Evolutionary conservation across 2,113 vertebrate species (phyloP).

Genomic region (Phyllostomus discolor): DNA sequence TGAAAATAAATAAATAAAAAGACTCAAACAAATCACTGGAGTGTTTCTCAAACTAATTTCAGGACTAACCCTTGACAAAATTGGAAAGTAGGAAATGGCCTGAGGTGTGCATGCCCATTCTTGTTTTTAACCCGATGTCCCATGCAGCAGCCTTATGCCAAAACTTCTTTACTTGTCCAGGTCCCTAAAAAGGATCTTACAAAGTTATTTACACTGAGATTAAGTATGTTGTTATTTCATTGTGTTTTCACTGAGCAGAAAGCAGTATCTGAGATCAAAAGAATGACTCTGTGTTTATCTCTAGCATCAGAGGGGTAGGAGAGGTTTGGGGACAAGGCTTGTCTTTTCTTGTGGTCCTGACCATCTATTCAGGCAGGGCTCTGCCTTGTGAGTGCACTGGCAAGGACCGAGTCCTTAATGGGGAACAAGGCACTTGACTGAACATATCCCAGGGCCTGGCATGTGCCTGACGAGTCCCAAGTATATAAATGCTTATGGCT

Average conservation of each 20-base stretch:
- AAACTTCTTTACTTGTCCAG: neutral
- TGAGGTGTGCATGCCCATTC: neutral
- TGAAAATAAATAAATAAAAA: constrained; percentile 10
- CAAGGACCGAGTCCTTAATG: neutral
- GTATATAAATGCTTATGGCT: neutral
- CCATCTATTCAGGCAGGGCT: neutral
- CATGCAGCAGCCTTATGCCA: neutral
- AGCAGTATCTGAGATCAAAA: neutral
- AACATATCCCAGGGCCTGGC: neutral
- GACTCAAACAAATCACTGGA: neutral
- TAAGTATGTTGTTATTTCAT: neutral
- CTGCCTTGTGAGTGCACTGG: neutral
- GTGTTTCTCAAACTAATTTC: constrained; percentile 19
- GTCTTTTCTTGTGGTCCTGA: neutral
- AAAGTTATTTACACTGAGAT: neutral
- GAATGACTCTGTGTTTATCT: neutral
- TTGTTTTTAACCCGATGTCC: neutral
- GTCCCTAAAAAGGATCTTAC: neutral
- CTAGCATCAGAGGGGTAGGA: neutral
- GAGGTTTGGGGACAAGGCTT: neutral
- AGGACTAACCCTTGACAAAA: neutral
- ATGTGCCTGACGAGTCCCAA: neutral
- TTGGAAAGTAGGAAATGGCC: neutral
- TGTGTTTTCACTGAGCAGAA: neutral
- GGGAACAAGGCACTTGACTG: neutral